Evolutionary conservation across 2,888 invertebrate genomes (phyloP), one percentile per base, ranked within the genome.

Genomic region (Polydrusus pterygomalis): DNA sequence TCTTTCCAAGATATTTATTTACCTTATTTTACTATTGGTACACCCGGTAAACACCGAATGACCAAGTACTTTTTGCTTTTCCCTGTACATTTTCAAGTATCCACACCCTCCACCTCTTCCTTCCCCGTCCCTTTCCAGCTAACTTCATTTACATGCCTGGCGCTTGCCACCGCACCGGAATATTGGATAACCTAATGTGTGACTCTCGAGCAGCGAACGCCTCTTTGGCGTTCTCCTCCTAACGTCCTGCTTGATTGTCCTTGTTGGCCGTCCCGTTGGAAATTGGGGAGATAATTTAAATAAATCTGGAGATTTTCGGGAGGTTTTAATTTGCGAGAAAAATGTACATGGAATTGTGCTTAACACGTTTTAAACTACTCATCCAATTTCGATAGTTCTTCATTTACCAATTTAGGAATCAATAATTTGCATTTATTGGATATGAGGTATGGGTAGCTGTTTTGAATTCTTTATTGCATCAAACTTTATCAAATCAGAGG

Each of bases 141-240:
- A 87, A 87, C 88, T 88, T 88, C 87, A 88, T 87, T 88, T 88
- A 87, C 87, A 88, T 87, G 88, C 88, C 87, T 85, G 86, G 87
- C 87, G 85, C 85, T 87, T 85, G 85, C 86, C 86, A 86, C 86
- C 85, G 86, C 86, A 87, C 87, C 86, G 87, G 87, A 87, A 87
- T 87, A 87, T 80, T 86, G 86, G 86, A 86, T 86, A 87, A 86
- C 86, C 86, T 87, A 87, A 87, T 86, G 87, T 86, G 86, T 85
- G 85, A 84, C 85, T 85, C 83, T 81, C 81, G 81, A 75, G 77
- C 78, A 63, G 76, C 80, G 76, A 79, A 78, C 79, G 70, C 80
- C 80, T 77, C 79, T 74, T 78, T 74, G 62, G 62, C 67, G 77
- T 74, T 71, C 70, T 69, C 43, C 65, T 77, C 43, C 77, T 77